Conservation (phyloP, 2,113 vertebrate species). For the Clarias magur region DNA sequence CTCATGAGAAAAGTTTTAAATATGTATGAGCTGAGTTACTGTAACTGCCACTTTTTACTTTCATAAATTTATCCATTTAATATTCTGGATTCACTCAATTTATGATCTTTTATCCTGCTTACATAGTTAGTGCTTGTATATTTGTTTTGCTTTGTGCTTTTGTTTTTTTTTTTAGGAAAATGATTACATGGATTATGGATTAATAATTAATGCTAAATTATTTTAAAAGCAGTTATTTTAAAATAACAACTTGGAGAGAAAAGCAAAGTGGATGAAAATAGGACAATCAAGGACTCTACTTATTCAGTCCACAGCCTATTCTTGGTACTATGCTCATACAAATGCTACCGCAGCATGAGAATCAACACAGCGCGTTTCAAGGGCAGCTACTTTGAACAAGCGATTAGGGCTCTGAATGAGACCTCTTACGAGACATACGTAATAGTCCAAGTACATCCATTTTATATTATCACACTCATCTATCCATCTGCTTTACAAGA, state of each 20-base stretch:
- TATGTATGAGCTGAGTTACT: not conserved
- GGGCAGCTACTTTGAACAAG: not conserved
- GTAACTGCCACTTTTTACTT: not conserved
- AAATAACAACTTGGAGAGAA: too few relatives aligned
- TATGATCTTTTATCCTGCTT: not conserved
- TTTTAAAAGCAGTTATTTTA: not conserved
- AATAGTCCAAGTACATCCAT: not conserved
- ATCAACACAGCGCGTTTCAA: not conserved
- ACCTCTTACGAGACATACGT: not conserved
- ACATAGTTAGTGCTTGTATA: not conserved
- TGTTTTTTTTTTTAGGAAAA: not conserved
- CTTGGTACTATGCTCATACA: not conserved
- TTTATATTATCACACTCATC: not conserved
- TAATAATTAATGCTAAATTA: not conserved
- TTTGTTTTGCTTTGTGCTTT: not conserved
- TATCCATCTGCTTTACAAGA: not conserved
- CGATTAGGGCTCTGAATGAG: not conserved
- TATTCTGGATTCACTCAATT: not conserved
- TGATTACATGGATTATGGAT: not conserved
- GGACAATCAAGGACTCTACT: not conserved
- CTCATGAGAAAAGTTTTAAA: not conserved
- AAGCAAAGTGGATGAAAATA: not conserved
- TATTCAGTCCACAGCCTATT: not conserved
- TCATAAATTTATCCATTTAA: not conserved
- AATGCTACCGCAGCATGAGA: not conserved